Evolutionary conservation across 2,888 invertebrate species (phyloP).

Genomic region (Dasysyrphus albostriatus): DNA sequence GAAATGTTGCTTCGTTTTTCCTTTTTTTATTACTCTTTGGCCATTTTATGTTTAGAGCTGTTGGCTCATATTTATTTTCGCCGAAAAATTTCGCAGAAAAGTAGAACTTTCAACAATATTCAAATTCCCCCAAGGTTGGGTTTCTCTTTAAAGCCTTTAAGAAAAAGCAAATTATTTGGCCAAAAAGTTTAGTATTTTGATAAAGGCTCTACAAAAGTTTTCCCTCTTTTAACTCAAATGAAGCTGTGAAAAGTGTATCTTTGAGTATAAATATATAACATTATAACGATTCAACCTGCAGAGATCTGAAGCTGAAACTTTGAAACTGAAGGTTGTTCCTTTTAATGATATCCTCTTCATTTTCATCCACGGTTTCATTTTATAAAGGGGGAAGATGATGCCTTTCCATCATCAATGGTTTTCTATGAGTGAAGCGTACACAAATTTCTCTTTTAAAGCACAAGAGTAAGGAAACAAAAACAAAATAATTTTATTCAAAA

Average conservation of each 20-base stretch:
- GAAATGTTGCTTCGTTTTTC: not conserved
- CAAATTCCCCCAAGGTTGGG: not conserved
- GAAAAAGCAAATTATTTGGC: not conserved
- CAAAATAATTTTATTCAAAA: slow-evolving; percentile 29
- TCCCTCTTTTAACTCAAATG: slow-evolving; percentile 44
- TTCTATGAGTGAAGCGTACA: slow-evolving; percentile 35
- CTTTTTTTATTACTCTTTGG: not conserved
- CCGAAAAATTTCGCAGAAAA: not conserved
- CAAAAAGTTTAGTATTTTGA: slow-evolving; percentile 13
- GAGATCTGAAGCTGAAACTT: not conserved
- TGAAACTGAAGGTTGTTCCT: slow-evolving; percentile 45
- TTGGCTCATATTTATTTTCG: not conserved
- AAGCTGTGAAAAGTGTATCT: slow-evolving; percentile 62
- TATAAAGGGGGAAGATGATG: not conserved
- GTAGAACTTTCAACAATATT: not conserved
- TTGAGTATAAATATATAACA: slow-evolving; percentile 10
- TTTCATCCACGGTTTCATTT: slow-evolving; percentile 36
- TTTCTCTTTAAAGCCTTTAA: slow-evolving; percentile 44
- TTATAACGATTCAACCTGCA: slow-evolving; percentile 59
- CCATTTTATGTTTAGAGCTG: not conserved
- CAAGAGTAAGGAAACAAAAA: not conserved
- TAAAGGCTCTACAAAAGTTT: slow-evolving; percentile 23
- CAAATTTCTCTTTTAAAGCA: slow-evolving; percentile 16
- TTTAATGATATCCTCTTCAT: slow-evolving; percentile 53
- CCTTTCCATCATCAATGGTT: slow-evolving; percentile 15